Conservation (phyloP, 2,888 invertebrate species). For the Limnephilus marmoratus region DNA sequence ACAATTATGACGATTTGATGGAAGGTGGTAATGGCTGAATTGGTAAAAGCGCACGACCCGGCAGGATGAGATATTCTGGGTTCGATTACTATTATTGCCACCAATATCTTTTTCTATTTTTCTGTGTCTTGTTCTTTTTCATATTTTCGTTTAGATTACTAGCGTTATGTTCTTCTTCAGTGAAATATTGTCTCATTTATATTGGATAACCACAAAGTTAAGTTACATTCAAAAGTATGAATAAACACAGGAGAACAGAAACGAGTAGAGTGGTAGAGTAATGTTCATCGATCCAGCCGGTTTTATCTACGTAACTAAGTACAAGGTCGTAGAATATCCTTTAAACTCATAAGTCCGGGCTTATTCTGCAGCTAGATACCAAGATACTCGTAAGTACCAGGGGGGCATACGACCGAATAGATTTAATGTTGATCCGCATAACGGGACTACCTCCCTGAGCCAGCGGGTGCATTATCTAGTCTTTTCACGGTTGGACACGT, state of each 20-base stretch:
- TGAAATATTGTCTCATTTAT: no score
- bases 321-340: background rate
- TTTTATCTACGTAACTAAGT: background rate
- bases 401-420: background rate
- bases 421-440: constrained; percentile 34
- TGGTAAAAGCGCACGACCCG: no score
- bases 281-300: background rate
- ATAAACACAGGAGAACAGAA: background rate
- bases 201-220: no score
- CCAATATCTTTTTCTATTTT: no score
- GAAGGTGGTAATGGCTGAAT: no score
- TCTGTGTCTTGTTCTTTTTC: no score
- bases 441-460: background rate
- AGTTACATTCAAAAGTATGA: no score
- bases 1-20: no score
- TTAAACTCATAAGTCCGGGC: background rate
- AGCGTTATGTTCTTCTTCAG: no score
- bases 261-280: background rate
- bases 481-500: constrained; percentile 23
- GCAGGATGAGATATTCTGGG: no score
- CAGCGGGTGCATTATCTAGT: constrained; percentile 39
- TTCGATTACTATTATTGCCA: no score
- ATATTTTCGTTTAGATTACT: no score
- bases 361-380: background rate
- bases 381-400: background rate